Base-by-base conservation (phyloP, 1,140 invertebrate species). In the Stratiolaelaps scimitus region DNA sequence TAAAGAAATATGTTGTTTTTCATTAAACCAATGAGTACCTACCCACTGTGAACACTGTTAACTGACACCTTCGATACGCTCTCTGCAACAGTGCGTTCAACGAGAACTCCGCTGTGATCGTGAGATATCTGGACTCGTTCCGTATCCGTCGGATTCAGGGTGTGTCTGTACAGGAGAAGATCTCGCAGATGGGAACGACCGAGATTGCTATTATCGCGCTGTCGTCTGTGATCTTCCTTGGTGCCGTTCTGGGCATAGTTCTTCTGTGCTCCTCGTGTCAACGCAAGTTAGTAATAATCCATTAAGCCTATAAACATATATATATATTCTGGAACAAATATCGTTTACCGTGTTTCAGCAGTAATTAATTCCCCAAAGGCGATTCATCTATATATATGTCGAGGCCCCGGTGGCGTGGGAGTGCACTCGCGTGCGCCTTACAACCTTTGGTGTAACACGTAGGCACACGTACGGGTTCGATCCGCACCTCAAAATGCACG, bases 181-280 rank as follows among this genome's bases (percentile, higher is more conserved):
- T 78, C 67, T 77, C 80, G 48, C 72, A 82, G 44, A 75, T 84
- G 40, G 85, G 84, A n/a, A 83, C 85, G 1, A 77, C 88, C 67
- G 86, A 90, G 75, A 82, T 89, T 17, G 84, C 85, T 15, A 83
- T 86, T 0, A 81, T 90, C 2, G 82, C 86, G 0, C 78, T 89
- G 1, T 85, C 84, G 20, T 84, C 84, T 56, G 77, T 89, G 44
- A 82, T 89, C 34, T 87, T 88, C 72, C 72, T 89, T 26, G 87
- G 85, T 7, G 85, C 86, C 1, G 80, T 84, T 0, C 83, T 86
- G 0, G 84, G 86, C 1, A 79, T 88, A n/a, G 70, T 68, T 19
- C 46, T 73, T 2, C 64, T 73, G 7, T 73, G 72, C 44, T 71
- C 72, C 19, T 71, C 71, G 19, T 73, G 72, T 64, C 71, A 72